Evolutionary conservation across 2,797 vertebrate genomes (phyloP).

Genomic region (Tapirus indicus): DNA sequence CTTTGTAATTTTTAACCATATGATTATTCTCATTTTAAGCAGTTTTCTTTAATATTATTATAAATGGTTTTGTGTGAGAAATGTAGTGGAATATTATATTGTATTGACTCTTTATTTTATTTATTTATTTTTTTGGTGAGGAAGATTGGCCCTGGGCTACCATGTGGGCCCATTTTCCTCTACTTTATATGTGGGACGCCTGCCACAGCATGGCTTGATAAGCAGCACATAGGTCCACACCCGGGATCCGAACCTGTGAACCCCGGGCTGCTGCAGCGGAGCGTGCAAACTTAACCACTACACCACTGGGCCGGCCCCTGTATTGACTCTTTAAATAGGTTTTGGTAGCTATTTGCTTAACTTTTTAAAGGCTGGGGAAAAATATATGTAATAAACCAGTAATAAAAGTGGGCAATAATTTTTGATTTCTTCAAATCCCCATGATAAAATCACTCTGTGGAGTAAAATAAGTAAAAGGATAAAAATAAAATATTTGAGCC

Average conservation of each 20-base stretch:
- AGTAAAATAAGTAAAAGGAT: slow-evolving; percentile 2
- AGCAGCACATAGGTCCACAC: no score
- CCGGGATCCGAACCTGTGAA: no score
- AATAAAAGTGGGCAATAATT: slow-evolving; percentile 2
- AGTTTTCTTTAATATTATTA: not conserved
- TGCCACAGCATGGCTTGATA: no score
- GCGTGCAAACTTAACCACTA: no score
- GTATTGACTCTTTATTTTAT: not conserved
- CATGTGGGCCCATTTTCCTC: no score
- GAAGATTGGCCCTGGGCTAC: no score
- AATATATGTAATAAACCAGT: not conserved
- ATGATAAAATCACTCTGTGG: not conserved
- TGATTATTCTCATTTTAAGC: slow-evolving; percentile 32
- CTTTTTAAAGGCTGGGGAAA: not conserved
- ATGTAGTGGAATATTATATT: not conserved
- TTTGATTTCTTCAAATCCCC: slow-evolving; percentile 39
- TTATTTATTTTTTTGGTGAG: no score
- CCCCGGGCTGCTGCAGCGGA: no score
- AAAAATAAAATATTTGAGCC: not conserved
- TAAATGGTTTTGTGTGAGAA: not conserved
- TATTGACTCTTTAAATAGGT: not conserved
- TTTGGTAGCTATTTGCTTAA: not conserved
- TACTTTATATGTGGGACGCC: no score
- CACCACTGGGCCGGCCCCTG: not conserved
- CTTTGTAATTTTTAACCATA: slow-evolving; percentile 31